Evolutionary conservation across 1,140 invertebrate species (phyloP).

Genomic region (Drosophila sp.): DNA sequence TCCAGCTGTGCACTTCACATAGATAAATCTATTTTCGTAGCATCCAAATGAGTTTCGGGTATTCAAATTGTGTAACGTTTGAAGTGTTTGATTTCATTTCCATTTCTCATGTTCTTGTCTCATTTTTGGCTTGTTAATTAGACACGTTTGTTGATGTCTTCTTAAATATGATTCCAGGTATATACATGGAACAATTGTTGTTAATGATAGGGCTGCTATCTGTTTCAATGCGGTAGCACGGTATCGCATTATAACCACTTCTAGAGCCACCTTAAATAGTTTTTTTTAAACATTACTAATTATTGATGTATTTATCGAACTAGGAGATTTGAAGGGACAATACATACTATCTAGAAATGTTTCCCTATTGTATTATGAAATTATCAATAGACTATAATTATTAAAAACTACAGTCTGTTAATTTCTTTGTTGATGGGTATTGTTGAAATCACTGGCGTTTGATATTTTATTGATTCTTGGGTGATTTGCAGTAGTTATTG

Average conservation of each 20-base stretch:
- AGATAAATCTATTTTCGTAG: slow-evolving; percentile 65
- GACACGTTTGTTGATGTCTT: slow-evolving; percentile 63
- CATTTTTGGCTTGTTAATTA: slow-evolving; percentile 51
- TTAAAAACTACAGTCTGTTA: no score
- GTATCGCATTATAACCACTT: not conserved
- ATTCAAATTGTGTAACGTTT: slow-evolving; percentile 61
- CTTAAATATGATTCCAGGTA: slow-evolving; percentile 32
- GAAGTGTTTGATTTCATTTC: slow-evolving; percentile 46
- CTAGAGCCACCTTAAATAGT: not conserved
- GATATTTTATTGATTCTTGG: no score
- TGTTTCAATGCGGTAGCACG: not conserved
- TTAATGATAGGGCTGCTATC: slow-evolving; percentile 8
- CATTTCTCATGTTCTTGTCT: slow-evolving; percentile 45
- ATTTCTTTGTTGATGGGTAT: no score
- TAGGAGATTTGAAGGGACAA: not conserved
- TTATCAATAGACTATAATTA: no score
- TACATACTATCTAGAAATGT: not conserved
- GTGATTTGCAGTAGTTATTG: no score
- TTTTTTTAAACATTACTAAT: not conserved
- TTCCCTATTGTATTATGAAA: not conserved
- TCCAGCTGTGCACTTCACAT: slow-evolving; percentile 53
- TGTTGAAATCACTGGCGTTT: no score
- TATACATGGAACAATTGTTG: slow-evolving; percentile 15
- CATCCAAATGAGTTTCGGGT: slow-evolving; percentile 42
- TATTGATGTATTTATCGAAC: slow-evolving; percentile 19